These are phyloP conservation scores for Pediacus dermestoides DNA, from an alignment of 2,888 invertebrate genomes.

Conservation along the genomic window DNA sequence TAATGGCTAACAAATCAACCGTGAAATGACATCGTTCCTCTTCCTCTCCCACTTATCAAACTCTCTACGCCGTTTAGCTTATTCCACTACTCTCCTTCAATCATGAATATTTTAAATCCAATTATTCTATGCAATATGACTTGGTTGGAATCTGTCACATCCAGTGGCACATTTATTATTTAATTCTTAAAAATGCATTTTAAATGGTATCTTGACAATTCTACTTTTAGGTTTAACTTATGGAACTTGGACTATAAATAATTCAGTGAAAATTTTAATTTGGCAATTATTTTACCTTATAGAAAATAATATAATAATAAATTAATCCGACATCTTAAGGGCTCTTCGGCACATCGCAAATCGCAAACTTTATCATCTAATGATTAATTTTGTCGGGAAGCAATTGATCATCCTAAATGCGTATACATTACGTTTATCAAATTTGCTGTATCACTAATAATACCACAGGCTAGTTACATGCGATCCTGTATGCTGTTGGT, in stretches of 20 bases:
- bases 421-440: conserved; percentile 1
- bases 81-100: conserved; percentile 17
- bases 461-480: conserved; percentile 2
- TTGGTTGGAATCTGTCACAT: conserved; percentile 5
- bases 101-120: conserved; percentile 23
- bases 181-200: too few species aligned
- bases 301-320: too few species aligned
- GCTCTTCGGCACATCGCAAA: too few species aligned
- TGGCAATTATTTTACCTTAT: too few species aligned
- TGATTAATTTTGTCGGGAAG: background rate
- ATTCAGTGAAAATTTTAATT: too few species aligned
- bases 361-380: too few species aligned
- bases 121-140: conserved; percentile 9
- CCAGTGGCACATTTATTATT: too few species aligned
- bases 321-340: too few species aligned
- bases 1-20: conserved; percentile 36
- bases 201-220: too few species aligned
- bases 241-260: too few species aligned
- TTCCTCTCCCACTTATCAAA: conserved; percentile 27
- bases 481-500: background rate
- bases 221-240: too few species aligned
- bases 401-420: background rate
- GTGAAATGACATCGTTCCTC: conserved; percentile 33
- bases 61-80: conserved; percentile 24
- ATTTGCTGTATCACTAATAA: background rate